phyloP scores from a whole-genome alignment of 2,797 vertebrate species.

The Alcedo quadribrachys region DNA sequence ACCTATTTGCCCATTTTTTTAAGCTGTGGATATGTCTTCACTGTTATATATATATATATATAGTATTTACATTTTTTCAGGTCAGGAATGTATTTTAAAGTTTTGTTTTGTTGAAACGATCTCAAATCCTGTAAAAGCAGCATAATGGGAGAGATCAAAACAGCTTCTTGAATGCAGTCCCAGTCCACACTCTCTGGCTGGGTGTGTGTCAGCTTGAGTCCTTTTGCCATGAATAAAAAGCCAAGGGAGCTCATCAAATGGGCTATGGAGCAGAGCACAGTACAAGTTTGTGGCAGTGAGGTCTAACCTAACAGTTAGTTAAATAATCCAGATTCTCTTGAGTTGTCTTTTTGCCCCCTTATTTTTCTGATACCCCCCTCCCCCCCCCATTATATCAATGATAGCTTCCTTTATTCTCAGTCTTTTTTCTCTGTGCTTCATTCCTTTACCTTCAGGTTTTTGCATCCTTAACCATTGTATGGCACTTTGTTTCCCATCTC shows the following conservation, averaged over 20 bases:
- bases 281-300: neutral
- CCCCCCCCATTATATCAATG: neutral
- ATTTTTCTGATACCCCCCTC: neutral
- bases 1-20: neutral
- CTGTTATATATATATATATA: neutral
- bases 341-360: neutral
- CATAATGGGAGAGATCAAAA: neutral
- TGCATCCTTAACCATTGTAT: neutral
- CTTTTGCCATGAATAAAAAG: neutral
- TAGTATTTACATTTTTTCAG: neutral
- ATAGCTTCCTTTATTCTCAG: neutral
- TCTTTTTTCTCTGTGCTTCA: neutral
- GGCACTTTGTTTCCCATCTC: neutral
- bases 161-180: neutral
- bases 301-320: neutral
- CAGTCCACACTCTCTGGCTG: neutral
- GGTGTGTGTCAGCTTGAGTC: neutral
- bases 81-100: neutral
- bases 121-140: neutral
- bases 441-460: neutral
- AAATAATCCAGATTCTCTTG: neutral
- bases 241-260: neutral
- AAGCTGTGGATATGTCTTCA: neutral
- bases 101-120: neutral
- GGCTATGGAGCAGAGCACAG: neutral